Base-by-base conservation (phyloP, 2,797 vertebrate genomes). In the Cichlasoma orientale region DNA sequence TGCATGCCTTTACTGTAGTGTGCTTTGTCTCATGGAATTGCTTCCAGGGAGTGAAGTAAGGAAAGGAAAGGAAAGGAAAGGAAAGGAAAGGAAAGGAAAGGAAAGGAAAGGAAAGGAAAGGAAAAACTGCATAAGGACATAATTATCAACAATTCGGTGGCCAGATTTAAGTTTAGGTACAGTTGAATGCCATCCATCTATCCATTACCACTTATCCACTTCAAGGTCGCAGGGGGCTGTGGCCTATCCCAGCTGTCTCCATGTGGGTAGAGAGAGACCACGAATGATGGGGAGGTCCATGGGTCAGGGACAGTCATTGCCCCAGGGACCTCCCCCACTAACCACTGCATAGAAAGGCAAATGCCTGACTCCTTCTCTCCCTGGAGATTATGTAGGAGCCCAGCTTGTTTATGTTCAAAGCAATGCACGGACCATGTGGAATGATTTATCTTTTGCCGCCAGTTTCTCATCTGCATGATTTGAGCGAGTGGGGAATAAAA, bases 381-480 rank as follows among this genome's bases (percentile, higher is more conserved):
- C 58, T 41, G n/a, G 2, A 41, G n/a, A 61, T 61, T 36, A 23
- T 61, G 33, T 4, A 23, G 33, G 13, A 61, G 33, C n/a, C n/a
- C 36, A 61, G 58, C 33, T 61, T 61, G 13, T 23, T 41, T 16
- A 61, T 21, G 33, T 41, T 61, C 14, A 7, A 61, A 61, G n/a
- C 36, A 61, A 61, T 61, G 58, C n/a, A 61, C 2, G 4, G 14
- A 61, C 36, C n/a, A 16, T 23, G 33, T 61, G n/a, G 58, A 61
- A 61, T 61, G 38, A 36, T 41, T 61, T 38, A 7, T 61, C n/a
- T 61, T 23, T 41, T 13, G 33, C 58, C 13, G 38, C 33, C 33
- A 61, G 33, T 61, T 36, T 21, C 58, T 41, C n/a, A 61, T 61
- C 58, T 61, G n/a, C 58, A 61, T 61, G 58, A 61, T 61, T 61